Evolutionary conservation across 2,888 invertebrate genomes (phyloP).

Genomic region (Chironomus tentans): DNA sequence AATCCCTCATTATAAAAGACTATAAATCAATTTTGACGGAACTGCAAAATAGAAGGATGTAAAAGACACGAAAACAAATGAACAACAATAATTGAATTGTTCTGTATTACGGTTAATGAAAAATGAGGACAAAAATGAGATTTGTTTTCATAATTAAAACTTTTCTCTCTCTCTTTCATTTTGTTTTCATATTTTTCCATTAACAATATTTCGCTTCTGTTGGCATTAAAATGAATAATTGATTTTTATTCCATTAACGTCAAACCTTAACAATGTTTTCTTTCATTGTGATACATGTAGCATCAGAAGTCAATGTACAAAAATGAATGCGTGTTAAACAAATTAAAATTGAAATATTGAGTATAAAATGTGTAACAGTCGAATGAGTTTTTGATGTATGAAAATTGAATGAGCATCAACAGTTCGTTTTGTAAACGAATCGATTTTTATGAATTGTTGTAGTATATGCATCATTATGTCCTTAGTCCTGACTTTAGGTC

Average conservation of each 20-base stretch:
- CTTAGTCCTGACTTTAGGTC: no score
- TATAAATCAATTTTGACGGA: not conserved
- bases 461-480: no score
- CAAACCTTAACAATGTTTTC: no score
- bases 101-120: not conserved
- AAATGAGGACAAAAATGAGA: not conserved
- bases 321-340: not conserved
- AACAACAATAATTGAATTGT: not conserved
- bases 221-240: not conserved
- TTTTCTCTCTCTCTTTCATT: not conserved
- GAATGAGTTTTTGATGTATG: no score
- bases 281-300: no score
- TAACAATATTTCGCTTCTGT: no score
- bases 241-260: not conserved
- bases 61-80: not conserved
- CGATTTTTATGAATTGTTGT: no score
- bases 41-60: not conserved
- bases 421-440: no score
- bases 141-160: not conserved
- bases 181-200: not conserved
- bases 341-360: no score
- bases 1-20: no score
- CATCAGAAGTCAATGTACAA: not conserved
- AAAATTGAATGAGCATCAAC: no score
- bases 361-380: no score